These are phyloP conservation scores for Zingel zingel DNA, from an alignment of 2,113 vertebrate genomes.

Conservation along the genomic window DNA sequence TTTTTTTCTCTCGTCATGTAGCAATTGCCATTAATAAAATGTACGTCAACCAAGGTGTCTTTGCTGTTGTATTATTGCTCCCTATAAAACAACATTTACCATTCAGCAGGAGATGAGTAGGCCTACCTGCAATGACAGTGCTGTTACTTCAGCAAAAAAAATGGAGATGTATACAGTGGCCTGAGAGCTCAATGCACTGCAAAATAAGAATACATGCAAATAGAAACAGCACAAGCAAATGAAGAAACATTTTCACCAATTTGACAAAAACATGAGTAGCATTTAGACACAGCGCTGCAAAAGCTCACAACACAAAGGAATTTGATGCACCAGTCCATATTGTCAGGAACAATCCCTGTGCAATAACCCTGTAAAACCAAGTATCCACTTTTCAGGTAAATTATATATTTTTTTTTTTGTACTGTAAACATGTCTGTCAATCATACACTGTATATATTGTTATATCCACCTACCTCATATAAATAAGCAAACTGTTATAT, in stretches of 20 bases:
- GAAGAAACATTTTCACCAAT: background rate
- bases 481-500: too few relatives aligned
- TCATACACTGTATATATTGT: too few relatives aligned
- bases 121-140: background rate
- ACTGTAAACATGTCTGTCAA: too few relatives aligned
- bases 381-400: too few relatives aligned
- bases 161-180: background rate
- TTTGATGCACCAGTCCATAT: background rate
- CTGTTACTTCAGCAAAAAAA: too few relatives aligned
- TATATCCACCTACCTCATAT: too few relatives aligned
- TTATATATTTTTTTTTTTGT: too few relatives aligned
- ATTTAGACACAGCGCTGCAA: background rate
- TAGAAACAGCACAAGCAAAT: background rate
- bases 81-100: background rate
- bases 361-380: too few relatives aligned
- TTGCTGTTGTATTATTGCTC: background rate
- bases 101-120: background rate
- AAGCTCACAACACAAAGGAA: background rate
- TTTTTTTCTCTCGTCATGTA: conserved; percentile 29
- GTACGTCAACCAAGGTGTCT: conserved; percentile 19
- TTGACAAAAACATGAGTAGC: background rate
- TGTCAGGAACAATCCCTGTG: too few relatives aligned
- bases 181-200: background rate
- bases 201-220: background rate
- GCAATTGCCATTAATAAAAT: conserved; percentile 63